phyloP scores from a whole-genome alignment of 2,113 vertebrate genomes.

The Garra rufa region DNA sequence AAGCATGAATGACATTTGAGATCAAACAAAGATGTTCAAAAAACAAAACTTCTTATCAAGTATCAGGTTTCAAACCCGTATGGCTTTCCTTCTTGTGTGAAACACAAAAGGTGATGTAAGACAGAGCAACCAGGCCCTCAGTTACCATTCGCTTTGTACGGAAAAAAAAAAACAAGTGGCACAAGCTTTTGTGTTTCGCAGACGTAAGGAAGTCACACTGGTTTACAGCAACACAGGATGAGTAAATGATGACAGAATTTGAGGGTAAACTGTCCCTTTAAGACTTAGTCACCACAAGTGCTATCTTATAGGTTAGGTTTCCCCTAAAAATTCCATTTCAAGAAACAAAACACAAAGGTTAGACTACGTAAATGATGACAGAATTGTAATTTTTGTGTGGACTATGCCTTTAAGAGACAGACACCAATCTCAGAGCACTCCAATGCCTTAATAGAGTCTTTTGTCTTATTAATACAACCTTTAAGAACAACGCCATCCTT shows the following conservation, averaged over 20 bases:
- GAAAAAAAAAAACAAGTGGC: not conserved
- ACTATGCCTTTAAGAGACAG: conserved; percentile 25
- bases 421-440: not conserved
- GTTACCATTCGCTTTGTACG: not conserved
- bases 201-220: not conserved
- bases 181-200: not conserved
- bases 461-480: conserved; percentile 80
- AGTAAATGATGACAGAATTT: not conserved
- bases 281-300: not conserved
- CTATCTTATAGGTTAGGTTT: not conserved
- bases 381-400: not conserved
- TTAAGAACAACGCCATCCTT: conserved; percentile 75
- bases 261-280: not conserved
- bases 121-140: not conserved
- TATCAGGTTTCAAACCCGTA: not conserved
- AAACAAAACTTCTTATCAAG: not conserved
- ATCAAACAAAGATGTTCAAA: not conserved
- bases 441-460: conserved; percentile 71
- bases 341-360: not conserved
- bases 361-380: not conserved
- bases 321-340: not conserved
- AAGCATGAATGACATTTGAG: not conserved
- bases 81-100: not conserved
- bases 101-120: not conserved
- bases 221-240: not conserved